Percentiles rank a stretch among this genome's conserved stretches.
Evolutionary conservation across 2,113 vertebrate genomes (phyloP).

Genomic region (Spizaetus ornatus): DNA sequence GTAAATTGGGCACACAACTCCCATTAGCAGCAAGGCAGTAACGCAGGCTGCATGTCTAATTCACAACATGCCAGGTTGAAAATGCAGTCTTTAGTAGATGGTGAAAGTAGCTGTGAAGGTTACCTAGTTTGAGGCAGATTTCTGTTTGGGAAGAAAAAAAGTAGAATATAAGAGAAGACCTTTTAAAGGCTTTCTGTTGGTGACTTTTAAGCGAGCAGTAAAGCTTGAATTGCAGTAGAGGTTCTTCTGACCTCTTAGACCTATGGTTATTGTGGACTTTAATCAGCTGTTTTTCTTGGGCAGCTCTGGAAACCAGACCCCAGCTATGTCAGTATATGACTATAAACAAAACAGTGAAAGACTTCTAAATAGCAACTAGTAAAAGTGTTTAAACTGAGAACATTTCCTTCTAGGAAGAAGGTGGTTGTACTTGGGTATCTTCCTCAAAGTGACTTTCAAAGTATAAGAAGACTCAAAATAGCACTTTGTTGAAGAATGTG

Average conservation of each 20-base stretch:
- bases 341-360: not conserved
- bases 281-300: not conserved
- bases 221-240: not conserved
- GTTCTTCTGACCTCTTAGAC: not conserved
- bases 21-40: not conserved
- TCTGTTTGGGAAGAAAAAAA: not conserved
- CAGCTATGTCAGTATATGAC: not conserved
- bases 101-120: not conserved
- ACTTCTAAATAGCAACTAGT: not conserved
- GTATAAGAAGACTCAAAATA: not conserved
- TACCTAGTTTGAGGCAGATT: not conserved
- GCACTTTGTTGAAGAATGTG: not conserved
- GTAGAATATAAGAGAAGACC: not conserved
- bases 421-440: not conserved
- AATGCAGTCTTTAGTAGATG: not conserved
- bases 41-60: not conserved
- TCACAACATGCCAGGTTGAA: not conserved
- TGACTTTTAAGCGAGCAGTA: not conserved
- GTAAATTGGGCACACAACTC: not conserved
- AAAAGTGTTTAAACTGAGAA: not conserved
- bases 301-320: not conserved
- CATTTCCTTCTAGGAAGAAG: not conserved
- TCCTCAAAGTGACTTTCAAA: not conserved
- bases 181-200: not conserved
- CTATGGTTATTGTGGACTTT: not conserved